Evolutionary conservation across 2,888 invertebrate genomes (phyloP).

Genomic region (Drosophila diplacantha): DNA sequence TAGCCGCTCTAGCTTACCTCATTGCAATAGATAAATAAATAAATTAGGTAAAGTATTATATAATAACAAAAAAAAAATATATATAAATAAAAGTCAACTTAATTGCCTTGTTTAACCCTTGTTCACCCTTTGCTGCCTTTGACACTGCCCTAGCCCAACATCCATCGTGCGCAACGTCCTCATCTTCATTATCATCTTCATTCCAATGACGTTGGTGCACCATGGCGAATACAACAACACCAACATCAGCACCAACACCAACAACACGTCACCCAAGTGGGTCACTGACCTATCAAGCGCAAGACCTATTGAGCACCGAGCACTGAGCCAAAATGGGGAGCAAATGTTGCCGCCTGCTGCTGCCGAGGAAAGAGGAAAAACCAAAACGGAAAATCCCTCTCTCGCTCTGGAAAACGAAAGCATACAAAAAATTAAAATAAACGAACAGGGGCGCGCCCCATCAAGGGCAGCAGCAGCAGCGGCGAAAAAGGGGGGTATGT

Average conservation of each 20-base stretch:
- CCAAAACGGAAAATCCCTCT: constrained; percentile 40
- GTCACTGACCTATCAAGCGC: constrained; percentile 77
- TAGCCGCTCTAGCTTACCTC: too few relatives aligned
- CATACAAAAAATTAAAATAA: constrained; percentile 67
- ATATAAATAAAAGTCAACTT: not conserved
- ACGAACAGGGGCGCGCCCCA: constrained; percentile 54
- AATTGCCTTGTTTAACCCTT: constrained; percentile 37
- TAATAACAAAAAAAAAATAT: not conserved
- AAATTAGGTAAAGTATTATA: too few relatives aligned
- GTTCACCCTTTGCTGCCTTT: constrained; percentile 9
- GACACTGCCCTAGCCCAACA: constrained; percentile 62
- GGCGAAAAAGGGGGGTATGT: constrained; percentile 44
- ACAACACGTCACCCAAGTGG: constrained; percentile 60
- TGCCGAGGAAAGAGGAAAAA: constrained; percentile 24
- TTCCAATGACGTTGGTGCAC: constrained; percentile 15
- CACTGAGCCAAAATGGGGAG: constrained; percentile 41
- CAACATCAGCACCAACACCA: constrained; percentile 28
- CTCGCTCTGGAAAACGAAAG: constrained; percentile 57
- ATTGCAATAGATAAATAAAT: too few relatives aligned
- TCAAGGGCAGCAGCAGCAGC: constrained; percentile 41
- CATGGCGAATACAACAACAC: constrained; percentile 19
- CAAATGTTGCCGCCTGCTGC: constrained; percentile 38
- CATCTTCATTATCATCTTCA: constrained; percentile 32
- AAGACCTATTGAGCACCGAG: constrained; percentile 68
- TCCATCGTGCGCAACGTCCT: constrained; percentile 20